phyloP scores from a whole-genome alignment of 2,797 vertebrate genomes.

The Coendou prehensilis region DNA sequence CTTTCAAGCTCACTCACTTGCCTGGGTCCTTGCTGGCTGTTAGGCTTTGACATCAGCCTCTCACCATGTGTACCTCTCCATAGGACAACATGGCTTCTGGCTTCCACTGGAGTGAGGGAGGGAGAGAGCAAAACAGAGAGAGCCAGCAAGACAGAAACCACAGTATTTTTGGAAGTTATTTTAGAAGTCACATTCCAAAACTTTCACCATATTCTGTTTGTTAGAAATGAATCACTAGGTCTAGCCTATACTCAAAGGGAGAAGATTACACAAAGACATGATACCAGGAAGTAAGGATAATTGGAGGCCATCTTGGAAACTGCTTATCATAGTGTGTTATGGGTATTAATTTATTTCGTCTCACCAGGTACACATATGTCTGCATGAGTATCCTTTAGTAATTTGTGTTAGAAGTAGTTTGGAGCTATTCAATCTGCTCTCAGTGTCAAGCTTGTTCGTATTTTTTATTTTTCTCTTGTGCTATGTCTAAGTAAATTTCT shows the following conservation, averaged over 20 bases:
- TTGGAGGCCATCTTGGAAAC: not conserved
- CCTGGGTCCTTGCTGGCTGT: not conserved
- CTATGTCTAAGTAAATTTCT: not conserved
- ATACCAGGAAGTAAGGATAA: not conserved
- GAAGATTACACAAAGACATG: not conserved
- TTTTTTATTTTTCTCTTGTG: slow-evolving; percentile 4
- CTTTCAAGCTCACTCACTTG: not conserved
- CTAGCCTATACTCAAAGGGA: not conserved
- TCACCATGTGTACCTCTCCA: not conserved
- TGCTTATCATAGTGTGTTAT: not conserved
- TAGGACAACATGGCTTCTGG: not conserved
- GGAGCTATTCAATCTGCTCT: not conserved
- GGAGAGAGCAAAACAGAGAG: not conserved
- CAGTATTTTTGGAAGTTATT: not conserved
- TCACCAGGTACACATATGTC: not conserved
- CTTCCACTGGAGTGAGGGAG: not conserved
- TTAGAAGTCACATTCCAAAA: not conserved
- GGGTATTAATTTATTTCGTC: slow-evolving; percentile 15
- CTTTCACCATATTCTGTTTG: slow-evolving; percentile 13
- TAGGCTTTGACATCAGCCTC: not conserved
- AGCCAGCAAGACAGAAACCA: not conserved
- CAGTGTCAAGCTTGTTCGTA: not conserved
- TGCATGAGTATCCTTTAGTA: not conserved
- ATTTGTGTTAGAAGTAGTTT: not conserved
- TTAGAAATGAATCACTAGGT: not conserved